A percentile compares a stretch with the other conserved stretches of the same genome.
phyloP scores from a whole-genome alignment of 2,888 invertebrate species.

The Drosophila multiciliata region DNA sequence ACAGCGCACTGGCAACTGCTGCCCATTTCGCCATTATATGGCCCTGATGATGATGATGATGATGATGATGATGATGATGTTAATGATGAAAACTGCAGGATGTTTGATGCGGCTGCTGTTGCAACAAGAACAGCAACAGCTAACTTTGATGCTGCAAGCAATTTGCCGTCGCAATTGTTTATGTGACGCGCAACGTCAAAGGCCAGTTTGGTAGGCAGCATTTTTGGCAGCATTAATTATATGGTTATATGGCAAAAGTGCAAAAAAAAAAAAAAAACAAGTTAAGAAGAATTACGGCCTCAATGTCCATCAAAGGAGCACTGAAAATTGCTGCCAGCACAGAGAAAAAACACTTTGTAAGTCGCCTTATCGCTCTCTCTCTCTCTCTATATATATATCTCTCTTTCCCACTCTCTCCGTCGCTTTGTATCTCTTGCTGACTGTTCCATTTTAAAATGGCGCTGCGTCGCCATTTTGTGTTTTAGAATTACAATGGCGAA shows the following conservation, averaged over 20 bases:
- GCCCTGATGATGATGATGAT: slow-evolving; percentile 73
- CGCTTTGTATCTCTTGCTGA: background rate
- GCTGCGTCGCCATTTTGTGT: slow-evolving; percentile 65
- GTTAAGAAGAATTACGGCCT: slow-evolving; percentile 6
- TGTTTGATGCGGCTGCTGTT: slow-evolving; percentile 32
- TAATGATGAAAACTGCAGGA: slow-evolving; percentile 41
- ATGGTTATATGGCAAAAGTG: slow-evolving; percentile 35
- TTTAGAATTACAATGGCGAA: slow-evolving; percentile 62
- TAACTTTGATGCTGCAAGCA: slow-evolving; percentile 39
- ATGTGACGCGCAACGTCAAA: slow-evolving; percentile 40
- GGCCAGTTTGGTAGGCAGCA: slow-evolving; percentile 44
- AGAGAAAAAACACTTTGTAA: slow-evolving; percentile 39
- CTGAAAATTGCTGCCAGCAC: slow-evolving; percentile 25
- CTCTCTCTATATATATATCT: background rate
- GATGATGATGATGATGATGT: slow-evolving; percentile 74
- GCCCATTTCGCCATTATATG: slow-evolving; percentile 36
- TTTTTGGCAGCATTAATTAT: slow-evolving; percentile 61
- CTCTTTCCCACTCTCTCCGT: background rate
- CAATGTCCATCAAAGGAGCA: slow-evolving; percentile 22
- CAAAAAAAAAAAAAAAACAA: slow-evolving; percentile 16
- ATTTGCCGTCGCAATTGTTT: slow-evolving; percentile 59
- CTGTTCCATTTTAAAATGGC: slow-evolving; percentile 38
- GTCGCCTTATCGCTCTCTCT: background rate
- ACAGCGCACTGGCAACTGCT: slow-evolving; percentile 58
- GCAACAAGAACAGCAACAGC: slow-evolving; percentile 7